phyloP scores from a whole-genome alignment of 2,797 vertebrate genomes.

The Diplodus puntazzo region DNA sequence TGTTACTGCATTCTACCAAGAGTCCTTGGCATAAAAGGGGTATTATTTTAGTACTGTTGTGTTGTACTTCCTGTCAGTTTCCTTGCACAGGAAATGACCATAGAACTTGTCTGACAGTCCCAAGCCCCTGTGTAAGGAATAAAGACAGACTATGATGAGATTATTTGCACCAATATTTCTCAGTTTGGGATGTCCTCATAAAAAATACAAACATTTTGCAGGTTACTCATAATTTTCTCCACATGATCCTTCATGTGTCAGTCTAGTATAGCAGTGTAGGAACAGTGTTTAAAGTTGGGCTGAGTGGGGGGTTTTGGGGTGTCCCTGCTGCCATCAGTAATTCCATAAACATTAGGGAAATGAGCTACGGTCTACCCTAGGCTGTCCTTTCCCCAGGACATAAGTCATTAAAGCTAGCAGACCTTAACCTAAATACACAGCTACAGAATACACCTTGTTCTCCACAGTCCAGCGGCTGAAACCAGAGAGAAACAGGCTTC shows the following conservation, averaged over 20 bases:
- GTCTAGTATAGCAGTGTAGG: background rate
- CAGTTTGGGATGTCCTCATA: background rate
- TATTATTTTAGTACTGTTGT: constrained; percentile 22
- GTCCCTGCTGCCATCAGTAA: constrained; percentile 40
- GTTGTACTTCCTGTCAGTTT: constrained; percentile 26
- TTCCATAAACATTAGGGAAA: constrained; percentile 65
- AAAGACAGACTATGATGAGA: background rate
- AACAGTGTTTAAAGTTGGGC: constrained; percentile 17
- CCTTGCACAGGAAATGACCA: constrained; percentile 20
- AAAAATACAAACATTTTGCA: background rate
- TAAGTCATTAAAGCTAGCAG: constrained; percentile 74
- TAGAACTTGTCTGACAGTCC: constrained; percentile 12
- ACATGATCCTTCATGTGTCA: constrained; percentile 5
- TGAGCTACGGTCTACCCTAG: constrained; percentile 50
- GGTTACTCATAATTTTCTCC: constrained; percentile 14
- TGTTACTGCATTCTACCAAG: no score
- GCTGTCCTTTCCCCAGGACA: constrained; percentile 54
- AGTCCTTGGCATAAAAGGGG: background rate
- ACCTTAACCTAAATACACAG: constrained; percentile 78
- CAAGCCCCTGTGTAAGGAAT: background rate
- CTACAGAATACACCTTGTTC: constrained; percentile 70
- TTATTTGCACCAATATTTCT: background rate
- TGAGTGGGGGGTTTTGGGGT: constrained; percentile 11
- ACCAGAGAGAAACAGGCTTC: constrained; percentile 32
- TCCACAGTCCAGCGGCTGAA: constrained; percentile 36